Evolutionary conservation across 2,113 vertebrate genomes (phyloP).

Genomic region (Eupsittula cactorum): DNA sequence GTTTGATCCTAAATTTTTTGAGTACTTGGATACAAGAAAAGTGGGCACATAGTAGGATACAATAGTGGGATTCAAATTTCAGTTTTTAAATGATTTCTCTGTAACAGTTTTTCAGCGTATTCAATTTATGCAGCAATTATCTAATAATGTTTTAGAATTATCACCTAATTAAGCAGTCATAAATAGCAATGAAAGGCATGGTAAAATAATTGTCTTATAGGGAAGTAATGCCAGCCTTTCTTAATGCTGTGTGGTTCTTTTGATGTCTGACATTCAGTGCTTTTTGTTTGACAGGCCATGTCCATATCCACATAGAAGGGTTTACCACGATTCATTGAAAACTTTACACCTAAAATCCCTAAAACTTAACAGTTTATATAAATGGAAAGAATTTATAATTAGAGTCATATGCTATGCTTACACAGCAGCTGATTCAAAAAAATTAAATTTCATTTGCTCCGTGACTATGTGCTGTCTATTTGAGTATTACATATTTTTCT

Average conservation of each 20-base stretch:
- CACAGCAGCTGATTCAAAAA: background rate
- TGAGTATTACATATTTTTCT: background rate
- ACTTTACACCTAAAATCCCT: background rate
- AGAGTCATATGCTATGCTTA: background rate
- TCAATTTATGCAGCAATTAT: background rate
- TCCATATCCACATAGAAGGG: background rate
- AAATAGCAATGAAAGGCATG: background rate
- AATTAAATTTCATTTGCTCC: background rate
- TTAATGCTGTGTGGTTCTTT: background rate
- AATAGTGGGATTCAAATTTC: rapidly evolving
- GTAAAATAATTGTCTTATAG: background rate
- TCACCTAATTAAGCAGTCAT: background rate
- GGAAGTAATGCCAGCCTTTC: background rate
- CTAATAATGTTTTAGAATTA: background rate
- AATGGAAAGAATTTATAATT: background rate
- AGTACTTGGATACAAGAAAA: background rate
- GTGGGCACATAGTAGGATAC: background rate
- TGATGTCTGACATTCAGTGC: background rate
- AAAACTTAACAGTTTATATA: background rate
- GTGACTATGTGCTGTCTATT: background rate
- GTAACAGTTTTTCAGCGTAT: background rate
- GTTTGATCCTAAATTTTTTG: background rate
- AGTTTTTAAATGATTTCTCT: background rate
- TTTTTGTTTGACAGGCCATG: background rate
- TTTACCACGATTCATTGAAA: background rate